Evolutionary conservation across 2,888 invertebrate genomes (phyloP), one percentile per base, ranked within the genome.

Genomic region (Cyclophora albipunctata): DNA sequence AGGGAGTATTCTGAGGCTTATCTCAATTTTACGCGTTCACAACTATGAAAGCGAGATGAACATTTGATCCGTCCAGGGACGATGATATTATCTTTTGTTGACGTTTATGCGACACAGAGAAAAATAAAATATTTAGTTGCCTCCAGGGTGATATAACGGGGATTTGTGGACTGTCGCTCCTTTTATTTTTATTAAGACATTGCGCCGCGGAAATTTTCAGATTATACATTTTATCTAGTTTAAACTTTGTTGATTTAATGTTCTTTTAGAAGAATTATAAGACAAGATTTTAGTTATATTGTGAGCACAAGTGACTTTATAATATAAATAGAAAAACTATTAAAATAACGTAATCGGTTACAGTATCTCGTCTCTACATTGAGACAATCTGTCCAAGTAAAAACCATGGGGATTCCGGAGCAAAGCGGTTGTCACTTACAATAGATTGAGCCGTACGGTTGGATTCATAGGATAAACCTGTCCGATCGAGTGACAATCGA

Each of bases 11-110:
- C 58, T 62, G 61, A 62, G 69, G 73, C 72, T 78, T 80, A 80
- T 81, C 77, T 71, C 69, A 81, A 81, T 82, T 81, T 81, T 74
- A 76, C 78, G 81, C 78, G 63, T 71, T 74, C 71, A 63, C 67
- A 69, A 70, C 65, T 78, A 62, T 69, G 73, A 81, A 81, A 79
- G 76, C 68, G 71, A 67, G 68, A 68, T 70, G 77, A 77, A 66
- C 73, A 77, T 80, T 81, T 74, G 78, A 81, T 80, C 77, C 75
- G 77, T 73, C 77, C 71, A 71, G 67, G 62, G 73, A 73, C 66
- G 59, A 64, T 68, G 84, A 84, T 83, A 81, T 60, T 64, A 78
- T 83, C 80, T 78, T 65, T 62, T 69, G 69, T 63, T 73, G 84
- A 85, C 84, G 71, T 81, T 81, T 78, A 82, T 81, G 74, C 68